Base-by-base conservation (phyloP, 2,888 invertebrate genomes). In the Camponotus fellah region DNA sequence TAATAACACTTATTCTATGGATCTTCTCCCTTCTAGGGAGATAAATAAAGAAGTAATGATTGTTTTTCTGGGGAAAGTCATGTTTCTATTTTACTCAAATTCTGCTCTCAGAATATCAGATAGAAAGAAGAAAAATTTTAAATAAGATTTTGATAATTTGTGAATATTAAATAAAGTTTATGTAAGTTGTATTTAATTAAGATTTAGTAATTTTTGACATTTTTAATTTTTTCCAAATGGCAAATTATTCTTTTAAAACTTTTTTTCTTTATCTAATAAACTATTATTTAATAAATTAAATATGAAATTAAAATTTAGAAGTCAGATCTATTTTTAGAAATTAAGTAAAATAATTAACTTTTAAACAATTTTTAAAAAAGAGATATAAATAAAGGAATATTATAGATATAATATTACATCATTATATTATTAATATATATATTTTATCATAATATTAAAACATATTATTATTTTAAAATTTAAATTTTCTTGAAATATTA, bases 1-100 rank as follows among this genome's bases (percentile, higher is more conserved):
- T 68, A 76, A 53, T 76, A 56, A 66, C 9, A 0, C 26, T 76
- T n/a, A 65, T 40, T 53, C n/a, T 53, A 53, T 40, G 17, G 21
- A 40, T 56, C n/a, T 32, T 17, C 6, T 26, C 6, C 17, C 0
- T 12, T 46, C 12, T 77, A n/a, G 17, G 17, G 56, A 37, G 5
- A 49, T 12, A n/a, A 17, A 76, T 4, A 14, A 17, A 37, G 17
- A 43, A 64, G 9, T 43, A n/a, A 32, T 40, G 46, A 0, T 9
- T 49, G 3, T 64, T 75, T 64, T 34, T 14, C 14, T 37, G 37
- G 4, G 3, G 64, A 32, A 58, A 10, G 32, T 17, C 3, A 34
- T 17, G 6, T 65, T 21, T 46, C 9, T 17, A 74, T 74, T 74
- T 60, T 3, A 12, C 12, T 56, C 9, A 37, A 37, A 40, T 37